phyloP scores from a whole-genome alignment of 2,888 invertebrate genomes.

The Epinotia bilunana region DNA sequence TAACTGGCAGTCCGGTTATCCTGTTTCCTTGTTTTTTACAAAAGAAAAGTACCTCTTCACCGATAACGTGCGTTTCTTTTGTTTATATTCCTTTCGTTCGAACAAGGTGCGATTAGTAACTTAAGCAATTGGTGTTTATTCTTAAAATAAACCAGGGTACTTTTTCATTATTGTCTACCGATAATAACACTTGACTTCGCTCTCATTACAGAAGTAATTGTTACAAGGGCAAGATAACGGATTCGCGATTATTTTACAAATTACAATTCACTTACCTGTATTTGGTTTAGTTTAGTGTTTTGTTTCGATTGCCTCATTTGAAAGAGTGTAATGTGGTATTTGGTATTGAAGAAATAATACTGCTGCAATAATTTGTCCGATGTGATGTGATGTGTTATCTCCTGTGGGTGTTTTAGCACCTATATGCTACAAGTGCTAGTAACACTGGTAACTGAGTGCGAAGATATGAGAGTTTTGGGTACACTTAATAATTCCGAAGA shows the following conservation, averaged over 20 bases:
- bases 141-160: background rate
- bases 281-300: slow-evolving; percentile 22
- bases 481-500: too few species aligned
- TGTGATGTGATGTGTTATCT: background rate
- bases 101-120: background rate
- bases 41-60: background rate
- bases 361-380: background rate
- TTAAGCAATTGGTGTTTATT: background rate
- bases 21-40: background rate
- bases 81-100: background rate
- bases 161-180: slow-evolving; percentile 5
- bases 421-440: background rate
- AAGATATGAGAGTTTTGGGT: too few species aligned
- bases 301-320: slow-evolving; percentile 28
- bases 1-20: background rate
- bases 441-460: too few species aligned
- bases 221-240: slow-evolving; percentile 37
- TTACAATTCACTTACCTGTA: slow-evolving; percentile 26
- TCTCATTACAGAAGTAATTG: slow-evolving; percentile 32
- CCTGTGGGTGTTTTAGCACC: background rate
- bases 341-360: slow-evolving; percentile 26
- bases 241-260: slow-evolving; percentile 22
- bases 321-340: slow-evolving; percentile 17
- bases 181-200: slow-evolving; percentile 29
- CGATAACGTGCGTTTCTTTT: background rate